Evolutionary conservation across 2,113 vertebrate species (phyloP).

Genomic region (Triplophysa dalaica): DNA sequence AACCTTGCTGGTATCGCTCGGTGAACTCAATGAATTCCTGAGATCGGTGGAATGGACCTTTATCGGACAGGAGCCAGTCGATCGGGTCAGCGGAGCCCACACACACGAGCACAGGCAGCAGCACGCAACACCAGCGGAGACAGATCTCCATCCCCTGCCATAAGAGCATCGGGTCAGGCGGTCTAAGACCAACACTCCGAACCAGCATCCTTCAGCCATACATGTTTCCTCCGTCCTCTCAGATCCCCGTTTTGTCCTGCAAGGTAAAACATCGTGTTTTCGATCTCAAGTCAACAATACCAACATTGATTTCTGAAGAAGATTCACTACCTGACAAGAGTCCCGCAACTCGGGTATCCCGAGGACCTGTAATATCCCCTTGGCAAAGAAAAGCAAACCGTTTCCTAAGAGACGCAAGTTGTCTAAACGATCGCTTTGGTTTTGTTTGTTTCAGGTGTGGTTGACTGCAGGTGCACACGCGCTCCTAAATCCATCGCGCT

Average conservation of each 20-base stretch:
- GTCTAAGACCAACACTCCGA: conserved; percentile 89
- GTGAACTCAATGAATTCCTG: conserved; percentile 79
- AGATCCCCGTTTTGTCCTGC: neutral
- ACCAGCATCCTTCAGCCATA: conserved; percentile 93
- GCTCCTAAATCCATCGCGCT: neutral
- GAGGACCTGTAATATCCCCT: neutral
- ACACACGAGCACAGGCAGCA: conserved; percentile 77
- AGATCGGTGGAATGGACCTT: conserved; percentile 79
- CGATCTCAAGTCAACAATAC: conserved; percentile 9
- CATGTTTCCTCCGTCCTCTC: conserved; percentile 85
- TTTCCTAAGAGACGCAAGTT: too few relatives aligned
- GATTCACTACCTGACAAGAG: conserved; percentile 21
- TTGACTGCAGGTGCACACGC: conserved; percentile 8
- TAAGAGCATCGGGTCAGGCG: conserved; percentile 88
- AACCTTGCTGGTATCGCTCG: conserved; percentile 78
- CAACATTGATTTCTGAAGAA: conserved; percentile 16
- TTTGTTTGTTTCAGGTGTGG: neutral
- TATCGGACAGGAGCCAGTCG: conserved; percentile 79
- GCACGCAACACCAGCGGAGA: conserved; percentile 83
- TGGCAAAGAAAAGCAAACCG: neutral
- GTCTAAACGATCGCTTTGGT: neutral
- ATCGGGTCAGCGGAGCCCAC: conserved; percentile 72
- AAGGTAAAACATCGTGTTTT: neutral
- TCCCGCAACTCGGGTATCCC: conserved; percentile 16
- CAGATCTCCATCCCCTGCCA: conserved; percentile 91